Percentiles rank a stretch among this genome's conserved stretches.
phyloP scores from a whole-genome alignment of 2,888 invertebrate species.

The Athalia cordata region DNA sequence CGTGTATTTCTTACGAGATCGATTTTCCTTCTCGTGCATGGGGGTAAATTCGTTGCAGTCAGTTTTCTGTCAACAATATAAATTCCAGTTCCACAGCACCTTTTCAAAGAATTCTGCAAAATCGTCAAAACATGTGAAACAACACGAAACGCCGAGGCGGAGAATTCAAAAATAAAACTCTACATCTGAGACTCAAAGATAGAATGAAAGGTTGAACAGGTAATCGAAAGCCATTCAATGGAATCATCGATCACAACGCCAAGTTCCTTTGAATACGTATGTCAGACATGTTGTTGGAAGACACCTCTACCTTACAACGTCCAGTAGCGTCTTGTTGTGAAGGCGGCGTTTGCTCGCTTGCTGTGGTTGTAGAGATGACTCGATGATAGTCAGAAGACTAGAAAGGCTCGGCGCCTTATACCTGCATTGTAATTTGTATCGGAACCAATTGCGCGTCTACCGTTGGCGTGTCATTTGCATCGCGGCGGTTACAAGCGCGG shows the following conservation, averaged over 20 bases:
- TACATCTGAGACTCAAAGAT: background rate
- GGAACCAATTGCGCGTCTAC: constrained; percentile 46
- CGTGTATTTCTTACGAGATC: background rate
- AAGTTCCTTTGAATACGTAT: constrained; percentile 38
- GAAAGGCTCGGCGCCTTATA: constrained; percentile 44
- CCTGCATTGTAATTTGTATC: constrained; percentile 48
- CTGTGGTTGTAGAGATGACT: constrained; percentile 36
- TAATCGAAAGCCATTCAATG: constrained; percentile 45
- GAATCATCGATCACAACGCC: constrained; percentile 47
- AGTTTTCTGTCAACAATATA: background rate
- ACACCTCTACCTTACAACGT: constrained; percentile 3
- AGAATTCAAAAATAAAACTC: background rate
- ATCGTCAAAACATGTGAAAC: background rate
- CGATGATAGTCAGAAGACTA: constrained; percentile 47
- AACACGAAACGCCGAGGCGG: too few relatives aligned
- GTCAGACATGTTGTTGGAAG: constrained; percentile 44
- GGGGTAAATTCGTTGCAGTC: background rate
- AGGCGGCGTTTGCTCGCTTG: constrained; percentile 29
- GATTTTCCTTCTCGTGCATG: too few relatives aligned
- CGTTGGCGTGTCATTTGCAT: constrained; percentile 45
- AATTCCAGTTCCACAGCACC: too few relatives aligned
- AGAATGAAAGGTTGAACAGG: constrained; percentile 25
- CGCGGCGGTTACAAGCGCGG: constrained; percentile 31
- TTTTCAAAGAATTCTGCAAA: too few relatives aligned
- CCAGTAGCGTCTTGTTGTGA: constrained; percentile 32